Conservation (phyloP, 1,140 invertebrate genomes). For the Triops cancriformis region DNA sequence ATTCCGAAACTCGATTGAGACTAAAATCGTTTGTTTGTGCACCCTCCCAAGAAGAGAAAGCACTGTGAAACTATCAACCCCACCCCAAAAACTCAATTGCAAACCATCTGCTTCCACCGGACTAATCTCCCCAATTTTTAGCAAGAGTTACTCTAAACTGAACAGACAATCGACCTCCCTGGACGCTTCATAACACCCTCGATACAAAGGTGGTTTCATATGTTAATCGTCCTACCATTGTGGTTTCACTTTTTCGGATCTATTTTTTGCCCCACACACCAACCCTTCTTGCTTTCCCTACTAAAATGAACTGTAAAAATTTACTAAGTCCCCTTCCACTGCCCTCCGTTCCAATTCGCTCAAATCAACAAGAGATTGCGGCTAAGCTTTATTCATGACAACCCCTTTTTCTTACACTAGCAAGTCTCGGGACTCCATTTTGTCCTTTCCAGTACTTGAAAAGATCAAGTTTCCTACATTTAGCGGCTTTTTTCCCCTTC, state of each 20-base stretch:
- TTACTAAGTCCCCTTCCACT: background rate
- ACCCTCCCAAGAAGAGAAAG: background rate
- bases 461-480: too few relatives aligned
- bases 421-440: background rate
- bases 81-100: background rate
- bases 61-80: background rate
- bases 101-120: background rate
- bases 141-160: background rate
- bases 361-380: background rate
- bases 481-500: too few relatives aligned
- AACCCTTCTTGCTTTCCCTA: background rate
- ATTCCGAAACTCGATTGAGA: slow-evolving; percentile 2
- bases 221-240: background rate
- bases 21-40: background rate
- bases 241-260: background rate
- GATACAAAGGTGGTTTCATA: background rate
- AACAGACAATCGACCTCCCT: background rate
- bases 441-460: too few relatives aligned
- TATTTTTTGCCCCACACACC: background rate
- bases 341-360: background rate
- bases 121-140: background rate
- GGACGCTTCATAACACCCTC: background rate
- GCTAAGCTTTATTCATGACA: slow-evolving; percentile 4
- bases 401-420: background rate
- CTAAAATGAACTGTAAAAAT: background rate